phyloP scores from a whole-genome alignment of 2,888 invertebrate species.

The Lycophotia porphyrea region DNA sequence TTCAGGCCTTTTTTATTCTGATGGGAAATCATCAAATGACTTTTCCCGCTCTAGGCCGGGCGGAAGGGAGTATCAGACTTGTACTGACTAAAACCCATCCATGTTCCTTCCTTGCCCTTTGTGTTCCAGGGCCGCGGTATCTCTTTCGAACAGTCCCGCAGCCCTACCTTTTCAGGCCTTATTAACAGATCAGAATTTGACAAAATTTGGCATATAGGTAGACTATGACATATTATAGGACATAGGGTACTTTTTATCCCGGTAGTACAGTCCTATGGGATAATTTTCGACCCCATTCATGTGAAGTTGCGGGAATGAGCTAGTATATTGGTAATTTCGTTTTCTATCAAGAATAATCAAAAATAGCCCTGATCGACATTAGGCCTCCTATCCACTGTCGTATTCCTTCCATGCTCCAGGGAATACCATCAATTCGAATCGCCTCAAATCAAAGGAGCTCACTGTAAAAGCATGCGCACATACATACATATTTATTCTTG shows the following conservation, averaged over 20 bases:
- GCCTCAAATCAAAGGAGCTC: constrained; percentile 16
- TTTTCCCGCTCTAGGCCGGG: no score
- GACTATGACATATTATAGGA: background rate
- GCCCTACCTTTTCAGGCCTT: background rate
- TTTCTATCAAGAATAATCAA: background rate
- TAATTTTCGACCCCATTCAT: background rate
- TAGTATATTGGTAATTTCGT: background rate
- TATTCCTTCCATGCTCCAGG: constrained; percentile 8
- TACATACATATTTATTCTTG: background rate
- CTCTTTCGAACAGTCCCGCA: no score
- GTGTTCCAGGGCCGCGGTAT: no score
- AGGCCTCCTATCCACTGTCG: constrained; percentile 4
- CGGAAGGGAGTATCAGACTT: no score
- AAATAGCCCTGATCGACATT: constrained; percentile 5
- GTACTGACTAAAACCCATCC: no score
- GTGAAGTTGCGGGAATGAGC: background rate
- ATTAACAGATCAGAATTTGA: background rate
- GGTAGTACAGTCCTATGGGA: background rate
- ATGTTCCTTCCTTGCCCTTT: no score
- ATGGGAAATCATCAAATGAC: no score
- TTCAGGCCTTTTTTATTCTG: no score
- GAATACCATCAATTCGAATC: constrained; percentile 28
- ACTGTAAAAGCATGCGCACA: background rate
- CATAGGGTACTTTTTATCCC: background rate
- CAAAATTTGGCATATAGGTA: background rate